Conservation (phyloP, 2,113 vertebrate species). For the Plestiodon gilberti region DNA sequence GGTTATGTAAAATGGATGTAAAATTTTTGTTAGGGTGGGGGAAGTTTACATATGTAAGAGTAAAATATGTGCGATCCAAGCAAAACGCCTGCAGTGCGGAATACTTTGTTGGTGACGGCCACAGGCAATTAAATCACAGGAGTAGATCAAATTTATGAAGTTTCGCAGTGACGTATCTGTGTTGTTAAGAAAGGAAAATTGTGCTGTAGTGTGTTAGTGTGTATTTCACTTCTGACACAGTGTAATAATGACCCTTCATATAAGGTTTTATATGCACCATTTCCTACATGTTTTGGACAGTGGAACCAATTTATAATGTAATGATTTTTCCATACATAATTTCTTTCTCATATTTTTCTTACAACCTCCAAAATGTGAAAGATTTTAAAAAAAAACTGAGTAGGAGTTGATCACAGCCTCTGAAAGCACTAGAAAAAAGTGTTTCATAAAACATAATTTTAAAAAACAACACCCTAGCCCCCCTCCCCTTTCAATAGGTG, state of each 20-base stretch:
- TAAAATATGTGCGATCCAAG: not conserved
- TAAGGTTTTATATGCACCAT: slow-evolving; percentile 82
- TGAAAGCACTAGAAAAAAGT: slow-evolving; percentile 69
- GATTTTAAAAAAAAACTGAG: slow-evolving; percentile 48
- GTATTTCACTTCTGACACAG: slow-evolving; percentile 74
- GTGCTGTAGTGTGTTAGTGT: slow-evolving; percentile 73
- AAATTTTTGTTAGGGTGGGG: slow-evolving; percentile 15
- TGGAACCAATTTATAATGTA: slow-evolving; percentile 81
- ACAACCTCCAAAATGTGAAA: slow-evolving; percentile 71
- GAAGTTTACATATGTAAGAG: not conserved
- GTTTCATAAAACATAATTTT: slow-evolving; percentile 65
- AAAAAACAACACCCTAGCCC: not conserved
- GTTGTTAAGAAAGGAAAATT: slow-evolving; percentile 77
- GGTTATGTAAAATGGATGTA: slow-evolving; percentile 25
- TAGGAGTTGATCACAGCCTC: slow-evolving; percentile 59
- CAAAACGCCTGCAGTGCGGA: accelerated
- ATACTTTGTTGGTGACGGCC: slow-evolving; percentile 24
- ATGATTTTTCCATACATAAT: slow-evolving; percentile 84
- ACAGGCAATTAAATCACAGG: slow-evolving; percentile 38
- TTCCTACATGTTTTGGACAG: slow-evolving; percentile 82
- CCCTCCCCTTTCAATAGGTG: not conserved
- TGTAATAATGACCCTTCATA: slow-evolving; percentile 75
- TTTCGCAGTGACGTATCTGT: slow-evolving; percentile 59
- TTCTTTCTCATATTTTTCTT: slow-evolving; percentile 76
- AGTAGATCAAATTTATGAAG: slow-evolving; percentile 64